Base-by-base conservation (phyloP, 2,113 vertebrate species). In the Calypte anna region DNA sequence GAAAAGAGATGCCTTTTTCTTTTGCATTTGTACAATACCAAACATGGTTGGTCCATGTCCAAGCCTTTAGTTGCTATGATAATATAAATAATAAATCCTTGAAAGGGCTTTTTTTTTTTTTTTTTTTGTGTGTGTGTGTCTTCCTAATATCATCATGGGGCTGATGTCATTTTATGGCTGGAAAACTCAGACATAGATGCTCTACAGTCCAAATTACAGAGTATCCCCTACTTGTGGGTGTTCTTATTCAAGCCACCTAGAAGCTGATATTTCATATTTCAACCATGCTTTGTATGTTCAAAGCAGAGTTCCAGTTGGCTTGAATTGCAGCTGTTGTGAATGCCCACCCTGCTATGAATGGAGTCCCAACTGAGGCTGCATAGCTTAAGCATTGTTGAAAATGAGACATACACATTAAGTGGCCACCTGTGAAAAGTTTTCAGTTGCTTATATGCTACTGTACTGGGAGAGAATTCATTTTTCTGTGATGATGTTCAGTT, bases 341-440 rank as follows among this genome's bases (percentile, higher is more conserved):
- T 10, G 20, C 61, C 75, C 1, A 0, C 88, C 46, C 85, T 83
- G 81, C 90, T 91, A 94, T 74, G 91, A 87, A 70, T 74, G 90
- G 75, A 91, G 95, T 20, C 87, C 89, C 85, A 70, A 50, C 43
- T 81, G 64, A 90, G 44, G 85, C 90, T 67, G 82, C 96, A 88
- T 55, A 70, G 80, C 92, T 96, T 50, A 68, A 63, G 57, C 53
- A 61, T 64, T 85, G 85, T 75, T 44, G 40, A 88, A 95, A 94
- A 91, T 33, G 82, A 86, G 64, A 85, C 68, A 22, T 6, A 25
- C 31, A 53, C 88, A 55, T 91, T 67, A 91, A 90, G 85, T 91
- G 91, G 82, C 95, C 96, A 95, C 81, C 94, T 96, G 94, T 95
- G 92, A 54, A 92, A 93, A 91, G 82, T 36, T 91, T 88, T 94